Evolutionary conservation across 2,888 invertebrate genomes (phyloP), one percentile per base, ranked within the genome.

Genomic region (Dicyrtoma fusca): DNA sequence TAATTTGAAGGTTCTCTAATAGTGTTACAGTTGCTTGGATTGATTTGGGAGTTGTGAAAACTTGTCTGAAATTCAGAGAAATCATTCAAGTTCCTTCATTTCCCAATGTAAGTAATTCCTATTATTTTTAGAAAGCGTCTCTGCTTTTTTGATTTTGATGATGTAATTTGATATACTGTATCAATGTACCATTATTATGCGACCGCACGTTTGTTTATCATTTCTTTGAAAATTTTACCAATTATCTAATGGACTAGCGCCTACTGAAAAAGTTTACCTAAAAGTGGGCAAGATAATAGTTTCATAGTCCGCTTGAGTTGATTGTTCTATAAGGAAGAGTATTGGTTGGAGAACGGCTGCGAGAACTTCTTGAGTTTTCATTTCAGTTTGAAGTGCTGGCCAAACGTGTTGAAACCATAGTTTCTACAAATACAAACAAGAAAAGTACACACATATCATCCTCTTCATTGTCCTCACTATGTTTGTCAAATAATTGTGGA

Each of bases 331-430:
- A 78, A 95, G 88, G 83, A 90, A 90, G 79, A 95, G 87, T 75
- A 94, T 90, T 1, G 95, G 92, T 81, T 92, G 66, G 42, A n/a
- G n/a, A n/a, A n/a, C 94, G 0, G 94, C 90, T 0, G 94, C 92
- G 76, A 96, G 86, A 21, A 94, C 92, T 82, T 96, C 95, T 75
- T 91, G 90, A 25, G 90, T 89, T 81, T 89, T 88, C 85, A 95
- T 89, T 84, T 97, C 96, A 79, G 90, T 88, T 82, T 92, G 90
- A 75, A 97, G 86, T 80, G 90, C 90, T 45, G 95, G 95, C 92
- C 96, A 95, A 63, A 97, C 90, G 84, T 94, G 94, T 83, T 93
- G 93, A 87, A 94, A 96, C 88, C 95, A 92, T 66, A 97, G 86
- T 92, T 96, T 97, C 97, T 97, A 87, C 66, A 44, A 76, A 77